Base-by-base conservation (phyloP, 1,140 invertebrate genomes). In the Sipha flava region DNA sequence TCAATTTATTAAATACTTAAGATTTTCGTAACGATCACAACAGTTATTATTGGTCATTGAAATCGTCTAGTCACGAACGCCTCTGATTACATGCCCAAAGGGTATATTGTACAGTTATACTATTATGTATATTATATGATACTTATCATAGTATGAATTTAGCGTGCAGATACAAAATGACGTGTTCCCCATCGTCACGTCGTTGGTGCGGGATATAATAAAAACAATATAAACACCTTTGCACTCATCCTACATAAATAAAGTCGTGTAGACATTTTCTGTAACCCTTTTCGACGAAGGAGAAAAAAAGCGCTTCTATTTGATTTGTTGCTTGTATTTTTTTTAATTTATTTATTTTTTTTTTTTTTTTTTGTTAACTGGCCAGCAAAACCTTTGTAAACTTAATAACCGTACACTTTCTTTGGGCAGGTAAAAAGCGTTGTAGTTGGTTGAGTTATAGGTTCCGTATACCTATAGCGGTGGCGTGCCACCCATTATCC, bases 371-470 rank as follows among this genome's bases (percentile, higher is more conserved):
- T 59, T 3, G 31, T 31, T 16, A n/a, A 59, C 23, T 23, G 16
- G 16, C 14, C 14, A 1, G 7, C 3, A 29, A 57, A 16, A 3
- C 26, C 7, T 31, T 29, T 31, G 16, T 59, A 43, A 1, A 43
- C 3, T 12, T 43, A 66, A 66, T 40, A 66, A 40, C 21, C 21
- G 3, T 9, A 10, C n/a, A 4, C 12, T 37, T 37, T 66, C 62
- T 9, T 40, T 16, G 64, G 21, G 21, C 14, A 29, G 37, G 37
- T 37, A 37, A 68, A 68, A 68, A 43, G 37, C 37, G 64, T 68
- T 40, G 40, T 29, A n/a, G 40, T 68, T 29, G 64, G 23, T 45
- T 57, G 52, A 75, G 49, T 75, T 75, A 75, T 75, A 57, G 72
- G 49, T 52, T 75, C 72, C 34, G 72, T 57, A 40, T 47, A 52